Evolutionary conservation across 2,888 invertebrate genomes (phyloP).

Genomic region (Dryocosmus kuriphilus): DNA sequence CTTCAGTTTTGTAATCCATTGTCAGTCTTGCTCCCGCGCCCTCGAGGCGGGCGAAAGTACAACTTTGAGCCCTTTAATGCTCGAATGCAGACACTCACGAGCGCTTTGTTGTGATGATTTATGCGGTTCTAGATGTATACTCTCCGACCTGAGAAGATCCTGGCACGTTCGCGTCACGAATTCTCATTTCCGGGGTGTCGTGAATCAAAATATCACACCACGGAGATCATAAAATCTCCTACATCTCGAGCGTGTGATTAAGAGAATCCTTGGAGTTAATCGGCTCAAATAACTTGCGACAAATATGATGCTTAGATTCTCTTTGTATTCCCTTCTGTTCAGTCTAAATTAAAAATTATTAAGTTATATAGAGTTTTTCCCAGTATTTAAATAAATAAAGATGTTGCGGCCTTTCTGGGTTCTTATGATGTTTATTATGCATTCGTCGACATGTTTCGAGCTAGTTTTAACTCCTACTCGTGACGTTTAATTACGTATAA

Average conservation of each 20-base stretch:
- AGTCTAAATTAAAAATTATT: background rate
- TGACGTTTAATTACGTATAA: no score
- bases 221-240: slow-evolving; percentile 28
- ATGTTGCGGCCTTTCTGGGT: no score
- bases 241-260: slow-evolving; percentile 20
- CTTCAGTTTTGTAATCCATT: background rate
- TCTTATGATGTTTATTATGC: no score
- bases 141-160: slow-evolving; percentile 32
- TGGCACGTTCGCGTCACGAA: slow-evolving; percentile 34
- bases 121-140: slow-evolving; percentile 26
- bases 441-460: no score
- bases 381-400: no score
- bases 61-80: slow-evolving; percentile 33
- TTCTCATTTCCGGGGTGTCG: slow-evolving; percentile 37
- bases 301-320: slow-evolving; percentile 11
- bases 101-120: slow-evolving; percentile 32
- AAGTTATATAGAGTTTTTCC: no score
- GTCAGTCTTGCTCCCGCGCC: slow-evolving; percentile 26
- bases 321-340: background rate
- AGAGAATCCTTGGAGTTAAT: slow-evolving; percentile 7
- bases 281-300: background rate
- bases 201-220: slow-evolving; percentile 37
- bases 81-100: slow-evolving; percentile 29
- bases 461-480: no score
- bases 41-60: slow-evolving; percentile 30